Conservation (phyloP, 2,888 invertebrate genomes). For the Brenthis hecate region DNA sequence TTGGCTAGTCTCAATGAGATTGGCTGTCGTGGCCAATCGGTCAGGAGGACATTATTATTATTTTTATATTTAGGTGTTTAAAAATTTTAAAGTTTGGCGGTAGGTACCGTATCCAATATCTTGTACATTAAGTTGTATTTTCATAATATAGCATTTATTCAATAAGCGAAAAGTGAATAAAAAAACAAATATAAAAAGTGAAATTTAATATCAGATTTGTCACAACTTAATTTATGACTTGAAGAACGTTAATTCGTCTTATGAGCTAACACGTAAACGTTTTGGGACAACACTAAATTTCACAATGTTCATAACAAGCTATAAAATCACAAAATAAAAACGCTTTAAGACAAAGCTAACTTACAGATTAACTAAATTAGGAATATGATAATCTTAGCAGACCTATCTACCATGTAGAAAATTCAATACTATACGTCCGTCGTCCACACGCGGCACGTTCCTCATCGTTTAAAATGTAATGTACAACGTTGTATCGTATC, state of each 20-base stretch:
- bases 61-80: no score
- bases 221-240: conserved; percentile 58
- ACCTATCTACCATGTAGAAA: conserved; percentile 57
- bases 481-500: no score
- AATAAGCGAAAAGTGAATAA: conserved; percentile 18
- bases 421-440: conserved; percentile 56
- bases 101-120: no score
- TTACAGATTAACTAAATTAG: conserved; percentile 38
- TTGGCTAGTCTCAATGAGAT: no score
- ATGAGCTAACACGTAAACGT: conserved; percentile 36
- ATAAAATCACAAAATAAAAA: conserved; percentile 57
- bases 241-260: conserved; percentile 26
- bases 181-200: conserved; percentile 42
- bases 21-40: no score
- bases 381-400: conserved; percentile 39
- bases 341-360: conserved; percentile 36
- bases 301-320: conserved; percentile 42
- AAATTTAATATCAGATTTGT: conserved; percentile 65
- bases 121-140: no score
- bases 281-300: conserved; percentile 43
- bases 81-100: no score
- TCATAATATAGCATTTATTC: no score
- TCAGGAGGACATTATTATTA: no score
- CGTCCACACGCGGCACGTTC: conserved; percentile 52
- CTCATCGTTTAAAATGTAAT: no score